A percentile compares a stretch with the other conserved stretches of the same genome.
Conservation (phyloP, 1,140 invertebrate species). For the Artemia franciscana region DNA sequence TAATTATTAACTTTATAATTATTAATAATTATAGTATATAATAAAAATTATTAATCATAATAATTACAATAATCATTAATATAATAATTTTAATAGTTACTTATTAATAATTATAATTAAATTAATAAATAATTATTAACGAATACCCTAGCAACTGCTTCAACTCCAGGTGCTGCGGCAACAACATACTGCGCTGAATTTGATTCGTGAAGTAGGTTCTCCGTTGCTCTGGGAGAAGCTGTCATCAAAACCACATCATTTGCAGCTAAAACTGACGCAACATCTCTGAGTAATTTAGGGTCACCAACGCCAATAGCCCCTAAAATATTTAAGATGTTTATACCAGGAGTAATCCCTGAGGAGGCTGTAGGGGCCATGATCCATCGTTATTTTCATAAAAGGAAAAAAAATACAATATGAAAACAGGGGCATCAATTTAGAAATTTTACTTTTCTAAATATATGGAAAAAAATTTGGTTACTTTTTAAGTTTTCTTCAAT, state of each 20-base stretch:
- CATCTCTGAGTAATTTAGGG: constrained; percentile 7
- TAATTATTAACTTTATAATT: no score
- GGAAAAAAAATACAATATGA: neutral
- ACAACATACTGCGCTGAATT: constrained; percentile 6
- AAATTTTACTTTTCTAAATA: no score
- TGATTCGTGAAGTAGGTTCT: constrained; percentile 6
- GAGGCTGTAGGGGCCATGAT: neutral
- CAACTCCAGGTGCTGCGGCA: constrained; percentile 7
- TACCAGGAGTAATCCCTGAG: no score
- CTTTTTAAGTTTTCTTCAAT: no score
- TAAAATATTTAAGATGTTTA: neutral
- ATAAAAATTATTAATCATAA: no score
- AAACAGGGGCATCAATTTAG: no score
- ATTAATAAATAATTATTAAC: no score
- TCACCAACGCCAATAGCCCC: constrained; percentile 8
- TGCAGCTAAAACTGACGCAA: constrained; percentile 1
- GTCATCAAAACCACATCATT: constrained; percentile 7
- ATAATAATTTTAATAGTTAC: no score
- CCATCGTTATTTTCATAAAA: neutral
- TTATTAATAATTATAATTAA: no score
- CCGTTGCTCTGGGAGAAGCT: constrained; percentile 8
- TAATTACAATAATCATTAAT: no score
- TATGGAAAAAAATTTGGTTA: no score
- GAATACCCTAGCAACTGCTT: constrained; percentile 6
- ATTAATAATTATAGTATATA: no score